Evolutionary conservation across 2,113 vertebrate species (phyloP), one percentile per base, ranked within the genome.

Genomic region (Sapajus apella): DNA sequence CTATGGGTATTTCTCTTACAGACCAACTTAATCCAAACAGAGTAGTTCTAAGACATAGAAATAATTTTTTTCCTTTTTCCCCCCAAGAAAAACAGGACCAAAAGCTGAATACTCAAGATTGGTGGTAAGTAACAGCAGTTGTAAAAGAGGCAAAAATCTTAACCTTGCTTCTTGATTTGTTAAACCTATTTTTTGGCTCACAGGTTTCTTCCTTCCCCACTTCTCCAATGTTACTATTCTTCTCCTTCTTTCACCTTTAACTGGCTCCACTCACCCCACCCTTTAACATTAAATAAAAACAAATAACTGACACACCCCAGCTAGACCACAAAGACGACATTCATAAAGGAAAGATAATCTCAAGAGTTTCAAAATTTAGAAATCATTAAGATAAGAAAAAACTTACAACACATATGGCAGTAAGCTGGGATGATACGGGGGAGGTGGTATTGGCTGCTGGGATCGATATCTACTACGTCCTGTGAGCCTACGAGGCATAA

Each of bases 391-490:
- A 47, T 10, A 77, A 88, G 35, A 79, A 84, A 64, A 27, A 64
- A 98, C 98, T 98, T 99, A 99, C 99, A 99, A 98, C 98, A 99
- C 99, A 96, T 99, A 99, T 98, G 99, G 99, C 97, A 99, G 99
- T 98, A 99, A 99, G 98, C 99, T 99, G 96, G 99, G 99, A 98
- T 99, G 99, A 97, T 99, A 99, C 35, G 99, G 99, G 21, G 99
- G 99, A 3, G 99, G 99, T 43, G 99, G 99, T 82, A 99, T 98
- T 30, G 99, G 98, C 98, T 99, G 99, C 97, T 99, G 99, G 40
- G 99, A 99, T 95, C 99, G 99, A 82, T 99, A 99, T 97, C 99
- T 99, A 92, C 99, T 99, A 77, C 99, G 99, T 97, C 99, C 99
- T 89, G 99, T 98, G 96, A 99, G 99, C 98, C 99, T 99, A 90